Percentiles rank a stretch among this genome's conserved stretches.
phyloP scores from a whole-genome alignment of 2,797 vertebrate species.

The Crax fasciolata region DNA sequence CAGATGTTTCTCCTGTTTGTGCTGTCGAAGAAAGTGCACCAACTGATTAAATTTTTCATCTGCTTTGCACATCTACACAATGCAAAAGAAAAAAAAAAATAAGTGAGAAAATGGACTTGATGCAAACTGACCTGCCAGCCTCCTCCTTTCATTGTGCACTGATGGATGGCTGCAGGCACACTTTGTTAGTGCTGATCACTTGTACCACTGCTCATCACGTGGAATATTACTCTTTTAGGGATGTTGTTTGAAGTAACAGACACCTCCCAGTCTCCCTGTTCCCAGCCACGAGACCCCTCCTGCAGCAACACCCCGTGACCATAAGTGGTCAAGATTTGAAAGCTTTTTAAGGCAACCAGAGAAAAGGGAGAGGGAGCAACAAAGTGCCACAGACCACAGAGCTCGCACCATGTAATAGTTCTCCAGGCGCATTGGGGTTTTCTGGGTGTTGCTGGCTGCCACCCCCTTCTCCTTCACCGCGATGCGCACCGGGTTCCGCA shows the following conservation, averaged over 20 bases:
- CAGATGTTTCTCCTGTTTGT: constrained; percentile 93
- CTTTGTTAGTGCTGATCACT: background rate
- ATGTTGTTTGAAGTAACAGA: background rate
- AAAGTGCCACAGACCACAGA: accelerated
- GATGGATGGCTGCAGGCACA: background rate
- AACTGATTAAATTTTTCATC: constrained; percentile 96
- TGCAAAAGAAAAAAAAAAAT: background rate
- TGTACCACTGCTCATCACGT: background rate
- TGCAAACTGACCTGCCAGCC: background rate
- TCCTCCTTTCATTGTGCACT: background rate
- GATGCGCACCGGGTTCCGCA: constrained; percentile 96
- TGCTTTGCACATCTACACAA: constrained; percentile 88
- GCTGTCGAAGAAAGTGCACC: constrained; percentile 92
- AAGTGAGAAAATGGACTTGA: background rate
- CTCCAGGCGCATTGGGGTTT: constrained; percentile 91
- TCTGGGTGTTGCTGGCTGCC: constrained; percentile 87
- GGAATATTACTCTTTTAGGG: background rate
- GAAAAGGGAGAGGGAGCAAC: background rate
- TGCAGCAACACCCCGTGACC: accelerated
- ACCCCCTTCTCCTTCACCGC: constrained; percentile 95
- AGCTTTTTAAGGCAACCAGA: accelerated
- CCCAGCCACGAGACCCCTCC: background rate
- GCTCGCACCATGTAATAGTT: constrained; percentile 92
- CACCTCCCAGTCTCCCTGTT: background rate
- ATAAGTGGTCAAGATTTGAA: background rate